Percentiles rank a stretch among this genome's conserved stretches.
Conservation (phyloP, 2,113 vertebrate genomes). For the Rutilus rutilus region DNA sequence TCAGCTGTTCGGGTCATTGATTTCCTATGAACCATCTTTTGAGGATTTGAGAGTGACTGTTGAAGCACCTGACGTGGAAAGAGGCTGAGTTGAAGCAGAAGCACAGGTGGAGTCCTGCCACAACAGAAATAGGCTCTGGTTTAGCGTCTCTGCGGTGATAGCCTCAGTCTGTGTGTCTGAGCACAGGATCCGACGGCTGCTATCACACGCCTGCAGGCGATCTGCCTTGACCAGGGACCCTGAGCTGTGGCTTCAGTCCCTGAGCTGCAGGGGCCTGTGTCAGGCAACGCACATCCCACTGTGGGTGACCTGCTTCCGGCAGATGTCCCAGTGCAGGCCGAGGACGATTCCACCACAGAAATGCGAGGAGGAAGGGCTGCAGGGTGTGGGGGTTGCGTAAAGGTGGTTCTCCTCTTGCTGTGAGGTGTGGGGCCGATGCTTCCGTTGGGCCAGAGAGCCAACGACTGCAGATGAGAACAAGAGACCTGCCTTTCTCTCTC, state of each 20-base stretch:
- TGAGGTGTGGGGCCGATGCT: constrained; percentile 35
- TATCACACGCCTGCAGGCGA: constrained; percentile 66
- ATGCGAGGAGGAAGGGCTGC: constrained; percentile 54
- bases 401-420: constrained; percentile 32
- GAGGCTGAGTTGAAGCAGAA: constrained; percentile 54
- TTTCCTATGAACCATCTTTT: constrained; percentile 11
- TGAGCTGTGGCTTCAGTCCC: constrained; percentile 51
- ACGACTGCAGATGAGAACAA: constrained; percentile 34
- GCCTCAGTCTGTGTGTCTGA: constrained; percentile 1
- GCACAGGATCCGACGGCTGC: constrained; percentile 58
- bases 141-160: constrained; percentile 55
- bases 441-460: constrained; percentile 41
- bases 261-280: constrained; percentile 65
- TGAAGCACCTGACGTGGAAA: constrained; percentile 57
- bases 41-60: constrained; percentile 58
- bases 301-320: constrained; percentile 88
- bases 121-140: constrained; percentile 66
- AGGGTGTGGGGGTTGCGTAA: constrained; percentile 47
- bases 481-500: background rate
- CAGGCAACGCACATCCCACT: constrained; percentile 83
- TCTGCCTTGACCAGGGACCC: constrained; percentile 68
- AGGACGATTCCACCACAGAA: constrained; percentile 84
- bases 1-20: background rate
- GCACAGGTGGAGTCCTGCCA: constrained; percentile 37
- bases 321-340: constrained; percentile 86